Conservation (phyloP, 2,888 invertebrate genomes). For the Blastobasis adustella region DNA sequence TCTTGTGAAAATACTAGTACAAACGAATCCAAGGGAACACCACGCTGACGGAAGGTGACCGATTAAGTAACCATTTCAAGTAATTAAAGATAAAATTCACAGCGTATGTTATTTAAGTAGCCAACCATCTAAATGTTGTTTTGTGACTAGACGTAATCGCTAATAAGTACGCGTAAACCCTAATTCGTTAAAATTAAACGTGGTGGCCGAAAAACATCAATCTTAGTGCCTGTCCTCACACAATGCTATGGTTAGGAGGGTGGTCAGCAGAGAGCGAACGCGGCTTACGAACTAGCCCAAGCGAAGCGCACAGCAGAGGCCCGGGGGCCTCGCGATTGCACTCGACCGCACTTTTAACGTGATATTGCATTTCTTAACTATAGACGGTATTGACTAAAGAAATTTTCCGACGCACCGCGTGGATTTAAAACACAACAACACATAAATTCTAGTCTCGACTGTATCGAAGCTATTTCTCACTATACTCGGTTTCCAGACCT, state of each 20-base stretch:
- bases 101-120: slow-evolving; percentile 17
- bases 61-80: background rate
- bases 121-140: slow-evolving; percentile 19
- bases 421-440: too few species aligned
- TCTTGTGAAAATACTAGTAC: slow-evolving; percentile 22
- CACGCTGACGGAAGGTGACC: background rate
- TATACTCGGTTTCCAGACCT: slow-evolving; percentile 2
- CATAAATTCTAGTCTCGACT: background rate
- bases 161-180: slow-evolving; percentile 39
- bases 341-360: too few species aligned
- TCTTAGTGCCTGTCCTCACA: slow-evolving; percentile 37
- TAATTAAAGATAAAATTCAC: background rate
- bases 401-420: too few species aligned
- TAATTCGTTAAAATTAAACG: slow-evolving; percentile 16
- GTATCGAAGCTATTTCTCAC: too few species aligned
- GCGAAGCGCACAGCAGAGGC: slow-evolving; percentile 29
- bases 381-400: too few species aligned
- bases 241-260: background rate
- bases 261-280: slow-evolving; percentile 26
- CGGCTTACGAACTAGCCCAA: slow-evolving; percentile 15
- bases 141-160: slow-evolving; percentile 48
- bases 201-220: slow-evolving; percentile 20
- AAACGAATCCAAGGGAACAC: slow-evolving; percentile 8
- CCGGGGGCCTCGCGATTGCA: too few species aligned
- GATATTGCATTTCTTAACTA: too few species aligned